Evolutionary conservation across 2,797 vertebrate species (phyloP).

Genomic region (Pteropus rufus): DNA sequence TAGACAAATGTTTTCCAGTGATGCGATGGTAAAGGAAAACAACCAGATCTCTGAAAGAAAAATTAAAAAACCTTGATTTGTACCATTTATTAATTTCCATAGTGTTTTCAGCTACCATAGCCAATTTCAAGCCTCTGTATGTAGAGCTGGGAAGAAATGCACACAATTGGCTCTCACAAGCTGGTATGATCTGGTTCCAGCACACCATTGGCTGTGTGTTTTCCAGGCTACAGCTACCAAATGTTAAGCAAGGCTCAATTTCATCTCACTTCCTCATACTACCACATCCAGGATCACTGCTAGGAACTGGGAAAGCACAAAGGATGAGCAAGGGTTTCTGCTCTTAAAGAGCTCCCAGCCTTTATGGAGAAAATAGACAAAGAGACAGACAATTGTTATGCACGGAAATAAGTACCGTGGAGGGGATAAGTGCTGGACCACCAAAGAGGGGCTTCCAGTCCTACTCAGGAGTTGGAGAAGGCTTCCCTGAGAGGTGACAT

Average conservation of each 20-base stretch:
- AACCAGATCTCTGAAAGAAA: background rate
- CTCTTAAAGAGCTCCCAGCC: background rate
- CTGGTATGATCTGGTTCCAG: background rate
- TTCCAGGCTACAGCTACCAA: background rate
- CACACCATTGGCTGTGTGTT: background rate
- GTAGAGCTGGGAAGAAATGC: background rate
- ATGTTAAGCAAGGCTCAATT: background rate
- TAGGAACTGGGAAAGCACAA: background rate
- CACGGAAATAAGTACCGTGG: background rate
- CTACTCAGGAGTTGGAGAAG: background rate
- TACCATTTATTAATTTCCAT: background rate
- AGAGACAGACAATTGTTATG: background rate
- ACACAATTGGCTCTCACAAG: background rate
- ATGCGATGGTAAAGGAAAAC: background rate
- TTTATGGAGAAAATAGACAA: background rate
- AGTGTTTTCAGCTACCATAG: background rate
- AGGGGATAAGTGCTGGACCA: background rate
- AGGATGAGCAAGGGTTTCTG: background rate
- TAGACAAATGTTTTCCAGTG: background rate
- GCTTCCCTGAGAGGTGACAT: background rate
- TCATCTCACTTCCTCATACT: background rate
- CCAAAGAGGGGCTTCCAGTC: background rate
- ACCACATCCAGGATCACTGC: background rate
- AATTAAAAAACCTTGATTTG: background rate
- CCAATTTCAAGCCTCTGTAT: background rate